A percentile compares a stretch with the other conserved stretches of the same genome.
phyloP scores from a whole-genome alignment of 2,113 vertebrate genomes.

The Malurus alboscapulatus region DNA sequence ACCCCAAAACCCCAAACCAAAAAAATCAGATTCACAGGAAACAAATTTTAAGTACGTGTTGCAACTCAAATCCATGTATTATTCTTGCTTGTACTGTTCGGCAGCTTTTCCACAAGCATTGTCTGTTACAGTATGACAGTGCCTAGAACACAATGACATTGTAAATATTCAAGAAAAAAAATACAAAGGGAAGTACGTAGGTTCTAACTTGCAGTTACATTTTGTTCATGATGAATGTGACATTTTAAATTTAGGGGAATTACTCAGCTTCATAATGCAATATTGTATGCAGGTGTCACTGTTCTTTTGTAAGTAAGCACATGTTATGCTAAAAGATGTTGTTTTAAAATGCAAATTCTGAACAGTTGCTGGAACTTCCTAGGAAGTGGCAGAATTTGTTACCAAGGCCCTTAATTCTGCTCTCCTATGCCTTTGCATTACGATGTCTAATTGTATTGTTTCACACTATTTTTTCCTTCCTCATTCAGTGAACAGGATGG shows the following conservation, averaged over 20 bases:
- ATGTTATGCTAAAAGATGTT: conserved; percentile 6
- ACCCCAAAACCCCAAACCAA: too few species aligned
- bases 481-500: conserved; percentile 60
- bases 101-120: neutral
- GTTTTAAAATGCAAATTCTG: conserved; percentile 22
- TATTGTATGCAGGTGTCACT: conserved; percentile 36
- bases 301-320: conserved; percentile 10
- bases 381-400: conserved; percentile 35
- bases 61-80: neutral
- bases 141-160: conserved; percentile 31
- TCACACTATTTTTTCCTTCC: conserved; percentile 64
- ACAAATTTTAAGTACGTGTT: neutral
- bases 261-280: conserved; percentile 31
- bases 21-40: neutral
- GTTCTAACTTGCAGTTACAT: neutral
- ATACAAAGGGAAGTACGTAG: neutral
- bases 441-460: conserved; percentile 54
- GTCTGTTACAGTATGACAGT: neutral
- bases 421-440: neutral
- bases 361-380: conserved; percentile 50
- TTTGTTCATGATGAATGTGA: conserved; percentile 20
- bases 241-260: conserved; percentile 29
- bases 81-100: neutral
- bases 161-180: conserved; percentile 16
- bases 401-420: neutral